Base-by-base conservation (phyloP, 1,140 invertebrate species). In the Bathynomus jamesi region DNA sequence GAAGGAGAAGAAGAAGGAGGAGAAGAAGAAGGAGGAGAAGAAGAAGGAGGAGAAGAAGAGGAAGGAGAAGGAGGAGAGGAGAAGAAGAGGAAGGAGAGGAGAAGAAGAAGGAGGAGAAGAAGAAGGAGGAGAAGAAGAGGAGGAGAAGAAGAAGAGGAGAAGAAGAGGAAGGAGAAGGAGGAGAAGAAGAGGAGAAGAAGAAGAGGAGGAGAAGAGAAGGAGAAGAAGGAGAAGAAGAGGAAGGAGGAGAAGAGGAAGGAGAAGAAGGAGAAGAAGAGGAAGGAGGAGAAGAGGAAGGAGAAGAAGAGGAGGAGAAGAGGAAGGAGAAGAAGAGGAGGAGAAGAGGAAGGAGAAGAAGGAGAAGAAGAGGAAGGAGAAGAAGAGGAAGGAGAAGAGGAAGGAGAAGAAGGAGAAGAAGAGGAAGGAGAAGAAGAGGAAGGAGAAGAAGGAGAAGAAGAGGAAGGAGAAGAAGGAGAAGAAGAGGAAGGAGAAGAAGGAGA, bases 91-190 rank as follows among this genome's bases (percentile, higher is more conserved):
- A n/a, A n/a, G n/a, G n/a, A n/a, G n/a, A n/a, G n/a, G n/a, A n/a
- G n/a, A n/a, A n/a, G n/a, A n/a, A n/a, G n/a, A n/a, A n/a, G n/a
- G n/a, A n/a, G n/a, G n/a, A n/a, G n/a, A n/a, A n/a, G n/a, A n/a
- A n/a, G n/a, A n/a, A n/a, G n/a, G n/a, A n/a, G n/a, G n/a, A n/a
- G n/a, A n/a, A n/a, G n/a, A n/a, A n/a, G n/a, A n/a, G n/a, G n/a
- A n/a, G n/a, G n/a, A n/a, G n/a, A n/a, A n/a, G n/a, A n/a, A n/a
- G n/a, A n/a, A n/a, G n/a, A n/a, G n/a, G n/a, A n/a, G n/a, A n/a
- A n/a, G n/a, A n/a, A n/a, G n/a, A 95, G 82, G 10, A 84, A 83
- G 79, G 40, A 53, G 40, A 53, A n/a, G 40, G 40, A 10, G n/a
- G 40, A n/a, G 3, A 4, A 8, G 53, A 61, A 25, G 53, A 8